These are phyloP conservation scores for Drosophila pegasa DNA, from an alignment of 2,888 invertebrate species.

Conservation along the genomic window DNA sequence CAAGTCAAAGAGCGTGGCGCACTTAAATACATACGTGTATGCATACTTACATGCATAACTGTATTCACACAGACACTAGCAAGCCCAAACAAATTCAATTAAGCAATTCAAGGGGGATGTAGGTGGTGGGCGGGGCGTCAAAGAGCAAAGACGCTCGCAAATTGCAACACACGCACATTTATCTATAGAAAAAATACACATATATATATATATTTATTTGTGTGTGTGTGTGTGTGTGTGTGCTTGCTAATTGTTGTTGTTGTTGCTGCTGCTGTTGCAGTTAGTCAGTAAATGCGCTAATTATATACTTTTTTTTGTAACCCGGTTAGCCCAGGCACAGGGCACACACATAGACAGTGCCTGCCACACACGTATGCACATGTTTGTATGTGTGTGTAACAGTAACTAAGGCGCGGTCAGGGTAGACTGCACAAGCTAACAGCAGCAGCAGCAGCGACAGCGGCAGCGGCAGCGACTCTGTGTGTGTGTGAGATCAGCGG, in stretches of 20 bases:
- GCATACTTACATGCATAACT: background rate
- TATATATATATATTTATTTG: slow-evolving; percentile 16
- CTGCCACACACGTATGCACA: slow-evolving; percentile 10
- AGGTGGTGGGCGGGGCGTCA: slow-evolving; percentile 2
- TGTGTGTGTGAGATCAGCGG: slow-evolving; percentile 44
- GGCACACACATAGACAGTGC: slow-evolving; percentile 2
- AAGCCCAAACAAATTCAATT: slow-evolving; percentile 75
- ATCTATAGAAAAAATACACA: slow-evolving; percentile 39
- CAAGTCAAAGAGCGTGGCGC: slow-evolving; percentile 40
- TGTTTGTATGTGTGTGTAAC: slow-evolving; percentile 8
- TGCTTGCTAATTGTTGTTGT: slow-evolving; percentile 3
- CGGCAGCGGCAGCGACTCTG: slow-evolving; percentile 2
- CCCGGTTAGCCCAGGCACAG: slow-evolving; percentile 51
- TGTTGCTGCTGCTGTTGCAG: slow-evolving; percentile 44
- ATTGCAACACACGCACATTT: slow-evolving; percentile 73
- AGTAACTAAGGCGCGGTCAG: slow-evolving; percentile 75
- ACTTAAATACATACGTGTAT: slow-evolving; percentile 13
- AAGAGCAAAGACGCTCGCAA: slow-evolving; percentile 40
- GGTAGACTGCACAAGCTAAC: slow-evolving; percentile 73
- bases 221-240: background rate
- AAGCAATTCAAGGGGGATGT: slow-evolving; percentile 52
- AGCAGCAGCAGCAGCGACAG: slow-evolving; percentile 44
- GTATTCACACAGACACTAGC: slow-evolving; percentile 12
- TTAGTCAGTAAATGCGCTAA: slow-evolving; percentile 73
- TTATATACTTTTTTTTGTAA: slow-evolving; percentile 71